These are phyloP conservation scores for Eupithecia inturbata DNA, from an alignment of 2,888 invertebrate genomes.

Conservation along the genomic window DNA sequence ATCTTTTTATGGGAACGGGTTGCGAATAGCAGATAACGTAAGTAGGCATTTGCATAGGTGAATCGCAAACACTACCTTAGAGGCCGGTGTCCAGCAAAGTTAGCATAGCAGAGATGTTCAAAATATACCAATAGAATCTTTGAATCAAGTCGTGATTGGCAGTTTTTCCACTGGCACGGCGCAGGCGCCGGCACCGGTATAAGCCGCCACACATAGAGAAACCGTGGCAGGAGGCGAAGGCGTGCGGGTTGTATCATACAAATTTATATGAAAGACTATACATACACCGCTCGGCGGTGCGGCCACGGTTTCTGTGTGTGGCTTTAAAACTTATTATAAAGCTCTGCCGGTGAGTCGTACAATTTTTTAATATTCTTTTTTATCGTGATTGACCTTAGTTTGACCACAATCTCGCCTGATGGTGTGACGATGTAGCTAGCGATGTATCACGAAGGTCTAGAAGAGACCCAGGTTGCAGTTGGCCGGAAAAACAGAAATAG, in stretches of 20 bases:
- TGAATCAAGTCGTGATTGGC: neutral
- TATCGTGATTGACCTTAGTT: neutral
- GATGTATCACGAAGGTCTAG: neutral
- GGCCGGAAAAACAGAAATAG: neutral
- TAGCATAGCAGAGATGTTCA: neutral
- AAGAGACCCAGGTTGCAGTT: neutral
- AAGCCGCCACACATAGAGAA: no score
- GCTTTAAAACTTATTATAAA: neutral
- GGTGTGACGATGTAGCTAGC: neutral
- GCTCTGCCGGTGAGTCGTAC: neutral
- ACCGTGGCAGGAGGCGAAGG: no score
- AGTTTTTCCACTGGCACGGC: neutral
- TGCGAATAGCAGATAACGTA: constrained; percentile 8
- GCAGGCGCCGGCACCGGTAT: neutral
- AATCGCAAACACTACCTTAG: neutral
- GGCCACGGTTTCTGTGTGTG: no score
- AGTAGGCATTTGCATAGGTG: neutral
- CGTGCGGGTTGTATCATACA: no score
- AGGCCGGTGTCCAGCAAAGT: neutral
- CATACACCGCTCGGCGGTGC: no score
- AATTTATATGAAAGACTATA: no score
- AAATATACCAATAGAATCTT: neutral
- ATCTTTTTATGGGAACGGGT: constrained; percentile 1
- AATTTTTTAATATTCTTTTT: neutral
- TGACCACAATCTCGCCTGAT: neutral